phyloP scores from a whole-genome alignment of 2,113 vertebrate genomes.

The Nothocercus nigrocapillus region DNA sequence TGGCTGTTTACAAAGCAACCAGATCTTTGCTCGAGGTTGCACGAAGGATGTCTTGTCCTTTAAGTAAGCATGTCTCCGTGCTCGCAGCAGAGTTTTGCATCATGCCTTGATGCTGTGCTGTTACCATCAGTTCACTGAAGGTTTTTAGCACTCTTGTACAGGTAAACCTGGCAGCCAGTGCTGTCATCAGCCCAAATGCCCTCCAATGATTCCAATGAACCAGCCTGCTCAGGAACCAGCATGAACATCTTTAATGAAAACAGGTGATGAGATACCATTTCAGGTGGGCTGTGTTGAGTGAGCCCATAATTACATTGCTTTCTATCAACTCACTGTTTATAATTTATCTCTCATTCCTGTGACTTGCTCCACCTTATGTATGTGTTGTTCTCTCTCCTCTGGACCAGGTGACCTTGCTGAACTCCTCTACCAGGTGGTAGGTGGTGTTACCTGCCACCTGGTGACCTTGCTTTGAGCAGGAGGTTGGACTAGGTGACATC shows the following conservation, averaged over 20 bases:
- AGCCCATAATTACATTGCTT: not conserved
- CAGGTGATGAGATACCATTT: not conserved
- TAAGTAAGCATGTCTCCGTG: not conserved
- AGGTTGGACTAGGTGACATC: not conserved
- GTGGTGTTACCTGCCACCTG: not conserved
- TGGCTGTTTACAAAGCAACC: not conserved
- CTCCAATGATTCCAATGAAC: not conserved
- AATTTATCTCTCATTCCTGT: not conserved
- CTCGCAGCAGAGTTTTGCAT: not conserved
- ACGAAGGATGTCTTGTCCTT: not conserved
- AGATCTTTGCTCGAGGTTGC: not conserved
- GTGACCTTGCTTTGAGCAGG: not conserved
- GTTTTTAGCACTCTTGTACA: not conserved
- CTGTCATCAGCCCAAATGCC: not conserved
- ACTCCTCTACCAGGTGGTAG: no score
- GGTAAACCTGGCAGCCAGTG: not conserved
- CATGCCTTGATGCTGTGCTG: not conserved
- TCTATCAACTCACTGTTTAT: not conserved
- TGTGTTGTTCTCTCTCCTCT: not conserved
- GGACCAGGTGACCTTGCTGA: not conserved
- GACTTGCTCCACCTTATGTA: not conserved
- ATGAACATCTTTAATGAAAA: not conserved
- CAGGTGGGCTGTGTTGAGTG: not conserved
- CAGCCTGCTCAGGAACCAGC: no score
- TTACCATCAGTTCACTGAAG: not conserved